Evolutionary conservation across 2,888 invertebrate genomes (phyloP).

Genomic region (Bruchidius siliquastri): DNA sequence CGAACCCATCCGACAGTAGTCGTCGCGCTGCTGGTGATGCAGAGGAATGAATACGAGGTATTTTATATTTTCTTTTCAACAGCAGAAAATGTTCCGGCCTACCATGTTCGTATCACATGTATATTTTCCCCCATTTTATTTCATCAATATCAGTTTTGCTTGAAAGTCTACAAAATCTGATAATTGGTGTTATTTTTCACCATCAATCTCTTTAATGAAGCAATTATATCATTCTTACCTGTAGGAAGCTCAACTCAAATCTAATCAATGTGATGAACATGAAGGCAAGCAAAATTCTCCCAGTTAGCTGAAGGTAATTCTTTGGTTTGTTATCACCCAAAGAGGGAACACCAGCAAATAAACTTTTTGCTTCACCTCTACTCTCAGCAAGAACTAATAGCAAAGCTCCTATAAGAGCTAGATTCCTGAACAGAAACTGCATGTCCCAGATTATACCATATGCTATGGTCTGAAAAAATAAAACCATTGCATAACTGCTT

Average conservation of each 20-base stretch:
- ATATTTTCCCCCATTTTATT: too few relatives aligned
- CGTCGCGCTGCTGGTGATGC: too few relatives aligned
- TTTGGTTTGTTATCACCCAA: conserved; percentile 95
- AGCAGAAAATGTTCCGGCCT: too few relatives aligned
- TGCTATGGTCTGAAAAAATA: conserved; percentile 71
- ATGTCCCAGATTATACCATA: conserved; percentile 98
- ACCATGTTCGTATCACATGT: too few relatives aligned
- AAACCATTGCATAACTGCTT: conserved; percentile 3
- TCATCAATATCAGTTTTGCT: too few relatives aligned
- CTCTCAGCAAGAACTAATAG: conserved; percentile 95
- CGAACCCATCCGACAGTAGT: too few relatives aligned
- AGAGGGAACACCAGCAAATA: conserved; percentile 93
- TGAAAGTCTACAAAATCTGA: too few relatives aligned
- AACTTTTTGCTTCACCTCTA: conserved; percentile 84
- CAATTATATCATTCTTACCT: too few relatives aligned
- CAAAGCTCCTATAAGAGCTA: conserved; percentile 96
- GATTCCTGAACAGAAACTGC: conserved; percentile 92
- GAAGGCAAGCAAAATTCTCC: conserved; percentile 91
- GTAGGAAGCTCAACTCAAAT: conserved; percentile 86
- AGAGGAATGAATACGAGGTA: too few relatives aligned
- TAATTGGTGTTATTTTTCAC: too few relatives aligned
- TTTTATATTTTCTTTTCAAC: too few relatives aligned
- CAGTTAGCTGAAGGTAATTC: conserved; percentile 92
- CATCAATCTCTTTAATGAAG: too few relatives aligned
- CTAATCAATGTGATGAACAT: conserved; percentile 97